Base-by-base conservation (phyloP, 2,888 invertebrate species). In the Cryptocheilus praepositus region DNA sequence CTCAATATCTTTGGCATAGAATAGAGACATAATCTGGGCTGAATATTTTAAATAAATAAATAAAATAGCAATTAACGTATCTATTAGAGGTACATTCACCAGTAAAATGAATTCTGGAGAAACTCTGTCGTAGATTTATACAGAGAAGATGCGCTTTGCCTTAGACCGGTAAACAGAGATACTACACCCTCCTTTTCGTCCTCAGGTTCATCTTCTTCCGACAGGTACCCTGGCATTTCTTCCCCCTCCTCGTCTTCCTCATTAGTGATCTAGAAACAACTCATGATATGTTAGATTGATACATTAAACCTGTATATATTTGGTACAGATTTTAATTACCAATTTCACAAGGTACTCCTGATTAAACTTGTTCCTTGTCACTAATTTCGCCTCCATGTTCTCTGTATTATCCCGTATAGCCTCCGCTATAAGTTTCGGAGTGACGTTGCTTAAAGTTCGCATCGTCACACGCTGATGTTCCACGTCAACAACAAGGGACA, bases 381-480 rank as follows among this genome's bases (percentile, higher is more conserved):
- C 87, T 72, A 89, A 77, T 82, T 83, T 84, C 13, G 89, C 89
- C 69, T 88, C 86, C 88, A 89, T 87, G 54, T 81, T 85, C 15
- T 82, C 80, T 49, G 87, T 86, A 74, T 89, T 86, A 66, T 85
- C 84, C 52, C 81, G 81, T 64, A 89, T 89, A 45, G 86, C 86
- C 64, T 88, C 86, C 0, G 88, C 89, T 58, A 89, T 87, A 78
- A 85, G 87, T 73, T 86, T 86, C 0, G 89, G 84, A 11, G 86
- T 86, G 15, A 89, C 85, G 67, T 83, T 87, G 60, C 77, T 83
- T 61, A 89, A 74, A n/a, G 89, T 88, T 61, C 89, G 85, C 85
- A 89, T 89, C n/a, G 89, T 89, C 55, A 88, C 89, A 63, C 89
- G 81, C 56, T 89, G 89, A 78, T 89, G 89, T 76, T 89, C 88